Conservation (phyloP, 2,888 invertebrate species). For the Lacanobia wlatinum region DNA sequence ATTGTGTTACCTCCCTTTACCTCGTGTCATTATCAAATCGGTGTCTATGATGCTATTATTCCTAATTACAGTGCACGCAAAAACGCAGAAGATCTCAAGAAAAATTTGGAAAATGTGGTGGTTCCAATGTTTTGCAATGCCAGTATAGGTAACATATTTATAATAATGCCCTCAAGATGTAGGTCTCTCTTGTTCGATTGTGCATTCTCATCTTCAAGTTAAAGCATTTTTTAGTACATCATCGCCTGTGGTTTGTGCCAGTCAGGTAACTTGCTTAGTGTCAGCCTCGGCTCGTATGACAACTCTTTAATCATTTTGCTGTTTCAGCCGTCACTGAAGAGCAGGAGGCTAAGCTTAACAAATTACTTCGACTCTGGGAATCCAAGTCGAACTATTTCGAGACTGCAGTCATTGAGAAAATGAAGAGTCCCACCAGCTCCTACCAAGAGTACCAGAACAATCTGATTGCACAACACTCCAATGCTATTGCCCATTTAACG, state of each 20-base stretch:
- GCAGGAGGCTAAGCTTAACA: constrained; percentile 97
- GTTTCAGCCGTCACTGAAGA: constrained; percentile 95
- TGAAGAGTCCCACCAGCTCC: constrained; percentile 96
- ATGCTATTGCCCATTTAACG: constrained; percentile 94
- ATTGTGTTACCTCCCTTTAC: constrained; percentile 69
- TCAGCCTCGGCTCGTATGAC: constrained; percentile 78
- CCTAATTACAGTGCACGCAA: constrained; percentile 97
- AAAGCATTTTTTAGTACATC: constrained; percentile 84
- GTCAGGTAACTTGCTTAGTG: constrained; percentile 88
- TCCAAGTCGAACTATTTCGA: constrained; percentile 98
- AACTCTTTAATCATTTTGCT: constrained; percentile 84
- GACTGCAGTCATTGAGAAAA: constrained; percentile 95
- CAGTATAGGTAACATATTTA: constrained; percentile 93
- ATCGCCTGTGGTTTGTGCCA: constrained; percentile 85
- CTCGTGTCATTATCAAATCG: constrained; percentile 79
- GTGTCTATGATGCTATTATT: constrained; percentile 90
- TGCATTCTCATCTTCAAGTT: constrained; percentile 85
- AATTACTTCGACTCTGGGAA: constrained; percentile 98
- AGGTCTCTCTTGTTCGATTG: constrained; percentile 87
- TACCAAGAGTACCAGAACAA: constrained; percentile 97
- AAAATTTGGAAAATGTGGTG: constrained; percentile 98
- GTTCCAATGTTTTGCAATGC: constrained; percentile 99
- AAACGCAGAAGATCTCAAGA: constrained; percentile 98
- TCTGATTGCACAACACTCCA: constrained; percentile 95
- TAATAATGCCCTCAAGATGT: constrained; percentile 90